A percentile compares a stretch with the other conserved stretches of the same genome.
These are phyloP conservation scores for Drosophila subsilvestris DNA, from an alignment of 2,888 invertebrate genomes.

Conservation along the genomic window DNA sequence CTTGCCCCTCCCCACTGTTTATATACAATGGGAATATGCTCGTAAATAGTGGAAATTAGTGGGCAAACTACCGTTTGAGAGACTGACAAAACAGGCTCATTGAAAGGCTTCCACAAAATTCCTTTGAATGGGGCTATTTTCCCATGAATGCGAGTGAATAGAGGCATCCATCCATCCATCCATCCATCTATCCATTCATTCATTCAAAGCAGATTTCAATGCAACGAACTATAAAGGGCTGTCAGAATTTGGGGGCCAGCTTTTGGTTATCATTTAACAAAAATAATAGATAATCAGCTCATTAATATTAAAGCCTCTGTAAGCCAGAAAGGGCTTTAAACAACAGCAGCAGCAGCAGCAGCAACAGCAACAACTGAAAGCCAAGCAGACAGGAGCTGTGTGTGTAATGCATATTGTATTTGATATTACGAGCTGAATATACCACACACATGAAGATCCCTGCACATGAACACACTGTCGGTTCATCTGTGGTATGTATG, in stretches of 20 bases:
- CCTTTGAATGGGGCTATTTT: constrained; percentile 23
- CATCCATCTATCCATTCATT: background rate
- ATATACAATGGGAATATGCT: constrained; percentile 14
- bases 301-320: constrained; percentile 18
- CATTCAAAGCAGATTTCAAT: background rate
- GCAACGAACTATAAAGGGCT: constrained; percentile 6
- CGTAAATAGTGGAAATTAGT: constrained; percentile 11
- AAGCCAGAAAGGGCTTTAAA: constrained; percentile 4
- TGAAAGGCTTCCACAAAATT: constrained; percentile 23
- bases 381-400: background rate
- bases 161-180: background rate
- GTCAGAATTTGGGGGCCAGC: background rate
- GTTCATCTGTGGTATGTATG: constrained; percentile 44
- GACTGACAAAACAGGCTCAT: constrained; percentile 13
- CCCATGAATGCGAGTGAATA: constrained; percentile 5
- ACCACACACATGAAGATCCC: constrained; percentile 7
- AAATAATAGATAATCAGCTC: constrained; percentile 15
- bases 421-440: constrained; percentile 2
- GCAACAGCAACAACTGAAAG: background rate
- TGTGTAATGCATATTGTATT: constrained; percentile 22
- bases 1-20: background rate
- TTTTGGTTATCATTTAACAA: constrained; percentile 5
- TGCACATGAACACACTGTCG: constrained; percentile 30
- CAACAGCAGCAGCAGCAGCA: constrained; percentile 6
- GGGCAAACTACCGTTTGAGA: constrained; percentile 14